Base-by-base conservation (phyloP, 2,797 vertebrate species). In the Channallabes apus region DNA sequence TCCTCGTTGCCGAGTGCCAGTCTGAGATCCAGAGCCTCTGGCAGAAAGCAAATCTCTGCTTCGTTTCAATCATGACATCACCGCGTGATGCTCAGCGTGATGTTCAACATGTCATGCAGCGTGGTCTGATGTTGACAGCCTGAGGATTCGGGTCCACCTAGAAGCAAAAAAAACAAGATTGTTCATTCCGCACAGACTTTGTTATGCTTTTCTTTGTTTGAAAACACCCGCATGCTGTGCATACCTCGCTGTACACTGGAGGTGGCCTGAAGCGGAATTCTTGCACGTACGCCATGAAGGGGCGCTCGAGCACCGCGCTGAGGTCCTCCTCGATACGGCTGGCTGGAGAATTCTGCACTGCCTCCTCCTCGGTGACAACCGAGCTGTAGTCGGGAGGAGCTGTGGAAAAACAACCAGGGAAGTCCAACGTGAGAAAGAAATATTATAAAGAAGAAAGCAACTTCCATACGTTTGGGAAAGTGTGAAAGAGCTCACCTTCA, bases 41-140 rank as follows among this genome's bases (percentile, higher is more conserved):
- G 91, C 90, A 94, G 93, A 93, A 92, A 88, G 93, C 89, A 92
- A 91, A 94, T 94, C 94, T 93, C 92, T 88, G 86, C 90, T 92
- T 90, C 12, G 84, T 90, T 92, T 90, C 17, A 22, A 92, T 80
- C 89, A 89, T 69, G 88, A 81, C 87, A 86, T 87, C 89, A 87
- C 86, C 41, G 90, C 85, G 88, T 79, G 90, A 93, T 90, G 78
- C 90, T 92, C 85, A 27, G 90, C 90, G 67, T 75, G 88, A 89
- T 38, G 92, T 94, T 99, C 96, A 99, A 91, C 96, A 98, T 9
- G 98, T 99, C 98, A 98, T 97, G 95, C 97, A 98, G 90, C 97
- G 97, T 0, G 94, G 97, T 88, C 97, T 95, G 83, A 95, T 95
- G 90, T 56, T 91, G 22, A 92, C 54, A 0, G 93, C 85, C 9